Base-by-base conservation (phyloP, 2,888 invertebrate genomes). In the Erebia aethiops region DNA sequence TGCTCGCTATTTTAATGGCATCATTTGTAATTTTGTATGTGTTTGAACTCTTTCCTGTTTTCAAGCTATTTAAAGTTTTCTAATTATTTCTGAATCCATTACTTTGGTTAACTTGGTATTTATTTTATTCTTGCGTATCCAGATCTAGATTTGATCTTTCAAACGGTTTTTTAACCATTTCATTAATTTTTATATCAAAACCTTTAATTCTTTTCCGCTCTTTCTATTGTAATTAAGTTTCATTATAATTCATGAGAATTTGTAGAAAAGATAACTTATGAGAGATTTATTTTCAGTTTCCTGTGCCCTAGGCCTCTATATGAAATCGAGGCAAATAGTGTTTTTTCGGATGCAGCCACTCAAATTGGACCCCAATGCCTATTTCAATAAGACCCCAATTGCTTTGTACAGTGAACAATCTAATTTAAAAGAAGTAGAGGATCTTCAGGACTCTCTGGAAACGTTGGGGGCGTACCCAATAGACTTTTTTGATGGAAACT, bases 301-400 rank as follows among this genome's bases (percentile, higher is more conserved):
- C 71, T 95, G 96, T 69, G 95, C 95, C 0, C 85, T 96, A 16
- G 96, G 96, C 10, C 94, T 96, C 21, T 96, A 96, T 81, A 89
- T 96, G 74, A 94, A 94, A 70, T 94, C 94, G 0, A 93, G 95
- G 41, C 95, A 96, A 80, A 95, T 94, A 11, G 94, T 95, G 51
- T 94, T 95, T 78, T 94, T 95, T 71, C 94, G 94, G 65, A 95
- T 95, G 94, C 95, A 95, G 74, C 94, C 95, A 0, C 89, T 96
- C 61, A 90, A 89, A 75, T 82, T 96, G 65, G 95, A 95, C 77
- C 94, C 94, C 76, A 94, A 91, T 43, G 95, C 95, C 0, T 96
- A 96, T 80, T 88, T 88, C 67, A 90, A 92, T 74, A 91, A 90
- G 74, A 95, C 95, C 0, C 94, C 93, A 61, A 90, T 96, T 65